Conservation (phyloP, 2,888 invertebrate species). For the Zaprionus bogoriensis region DNA sequence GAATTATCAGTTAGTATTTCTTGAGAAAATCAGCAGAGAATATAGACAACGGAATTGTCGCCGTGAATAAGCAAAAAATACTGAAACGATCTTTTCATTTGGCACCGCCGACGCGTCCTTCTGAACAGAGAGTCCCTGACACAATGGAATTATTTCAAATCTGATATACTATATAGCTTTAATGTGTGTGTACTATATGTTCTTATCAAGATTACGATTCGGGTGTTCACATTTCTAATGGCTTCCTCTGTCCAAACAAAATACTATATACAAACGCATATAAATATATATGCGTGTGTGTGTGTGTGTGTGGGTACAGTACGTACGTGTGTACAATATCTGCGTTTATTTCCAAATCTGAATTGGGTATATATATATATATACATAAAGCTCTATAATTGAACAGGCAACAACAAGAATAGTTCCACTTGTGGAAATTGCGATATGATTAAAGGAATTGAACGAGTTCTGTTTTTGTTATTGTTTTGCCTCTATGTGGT, state of each 20-base stretch:
- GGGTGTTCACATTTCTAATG: conserved; percentile 28
- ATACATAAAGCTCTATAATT: conserved; percentile 12
- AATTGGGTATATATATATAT: conserved; percentile 1
- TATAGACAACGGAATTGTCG: not conserved
- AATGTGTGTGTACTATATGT: not conserved
- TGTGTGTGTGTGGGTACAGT: not conserved
- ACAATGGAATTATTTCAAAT: conserved; percentile 2
- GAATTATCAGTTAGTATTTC: not conserved
- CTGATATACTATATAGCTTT: not conserved
- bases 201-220: conserved; percentile 24
- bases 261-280: no score
- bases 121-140: conserved; percentile 2
- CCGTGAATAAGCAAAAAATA: not conserved
- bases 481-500: not conserved
- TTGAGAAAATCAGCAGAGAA: no score
- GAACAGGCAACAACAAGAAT: conserved; percentile 21
- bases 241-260: conserved; percentile 18
- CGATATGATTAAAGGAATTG: conserved; percentile 49
- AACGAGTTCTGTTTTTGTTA: not conserved
- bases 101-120: not conserved
- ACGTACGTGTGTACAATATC: not conserved
- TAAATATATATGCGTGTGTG: not conserved
- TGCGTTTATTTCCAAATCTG: conserved; percentile 20
- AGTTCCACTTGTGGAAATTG: conserved; percentile 40
- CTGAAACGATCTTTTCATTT: not conserved